A percentile compares a stretch with the other conserved stretches of the same genome.
Evolutionary conservation across 2,113 vertebrate species (phyloP).

Genomic region (human): DNA sequence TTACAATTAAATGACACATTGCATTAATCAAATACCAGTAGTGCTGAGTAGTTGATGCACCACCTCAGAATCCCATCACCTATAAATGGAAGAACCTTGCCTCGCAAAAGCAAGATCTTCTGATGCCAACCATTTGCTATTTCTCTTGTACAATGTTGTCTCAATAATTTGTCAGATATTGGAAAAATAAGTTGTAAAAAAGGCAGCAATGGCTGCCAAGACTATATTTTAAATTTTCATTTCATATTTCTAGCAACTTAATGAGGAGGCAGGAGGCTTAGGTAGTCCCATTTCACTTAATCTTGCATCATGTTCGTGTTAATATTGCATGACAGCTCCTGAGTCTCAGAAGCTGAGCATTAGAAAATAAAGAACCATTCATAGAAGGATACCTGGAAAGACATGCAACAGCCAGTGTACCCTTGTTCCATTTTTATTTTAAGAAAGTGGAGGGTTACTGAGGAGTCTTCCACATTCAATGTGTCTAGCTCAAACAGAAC

Average conservation of each 20-base stretch:
- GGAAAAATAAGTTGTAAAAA: background rate
- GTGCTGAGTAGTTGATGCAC: accelerated
- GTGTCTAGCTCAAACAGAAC: background rate
- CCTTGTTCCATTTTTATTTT: background rate
- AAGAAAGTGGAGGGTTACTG: background rate
- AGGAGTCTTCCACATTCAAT: background rate
- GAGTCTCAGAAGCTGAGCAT: background rate
- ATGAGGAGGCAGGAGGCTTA: background rate
- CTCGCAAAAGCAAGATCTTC: background rate
- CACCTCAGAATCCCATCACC: too few species aligned
- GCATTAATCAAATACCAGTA: background rate
- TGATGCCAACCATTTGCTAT: background rate
- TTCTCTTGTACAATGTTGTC: background rate
- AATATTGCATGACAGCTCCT: background rate
- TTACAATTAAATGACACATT: background rate
- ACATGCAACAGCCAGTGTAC: background rate
- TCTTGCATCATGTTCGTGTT: accelerated
- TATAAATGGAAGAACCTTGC: background rate
- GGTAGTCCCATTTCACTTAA: background rate
- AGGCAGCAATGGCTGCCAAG: background rate
- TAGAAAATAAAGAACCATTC: background rate
- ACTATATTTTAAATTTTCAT: background rate
- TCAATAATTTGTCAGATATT: background rate
- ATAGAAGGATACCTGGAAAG: background rate
- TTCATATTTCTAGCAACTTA: background rate